phyloP scores from a whole-genome alignment of 2,888 invertebrate genomes.

The Melieria omissa region DNA sequence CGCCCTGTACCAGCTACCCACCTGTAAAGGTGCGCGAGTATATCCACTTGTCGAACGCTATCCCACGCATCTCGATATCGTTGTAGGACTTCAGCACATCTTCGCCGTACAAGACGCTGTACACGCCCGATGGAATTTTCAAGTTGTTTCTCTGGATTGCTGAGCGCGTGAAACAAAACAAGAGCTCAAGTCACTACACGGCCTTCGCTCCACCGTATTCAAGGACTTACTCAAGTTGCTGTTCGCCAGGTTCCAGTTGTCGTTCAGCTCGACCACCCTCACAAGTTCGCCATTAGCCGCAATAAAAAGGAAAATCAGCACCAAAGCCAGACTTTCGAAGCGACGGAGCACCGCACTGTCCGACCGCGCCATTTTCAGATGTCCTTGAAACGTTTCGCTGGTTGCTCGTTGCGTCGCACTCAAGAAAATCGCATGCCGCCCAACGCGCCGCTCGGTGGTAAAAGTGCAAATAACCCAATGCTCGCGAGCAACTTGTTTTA shows the following conservation, averaged over 20 bases:
- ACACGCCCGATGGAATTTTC: slow-evolving; percentile 63
- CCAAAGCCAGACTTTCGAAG: no score
- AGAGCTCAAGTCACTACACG: neutral
- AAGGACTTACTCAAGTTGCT: slow-evolving; percentile 18
- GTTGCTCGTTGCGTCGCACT: no score
- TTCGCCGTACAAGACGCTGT: slow-evolving; percentile 55
- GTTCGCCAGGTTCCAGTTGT: slow-evolving; percentile 21
- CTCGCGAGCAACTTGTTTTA: no score
- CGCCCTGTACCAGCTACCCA: slow-evolving; percentile 58
- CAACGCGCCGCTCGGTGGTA: no score
- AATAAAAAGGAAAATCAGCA: no score
- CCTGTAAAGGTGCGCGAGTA: slow-evolving; percentile 77
- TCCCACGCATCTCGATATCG: slow-evolving; percentile 85
- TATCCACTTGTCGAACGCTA: slow-evolving; percentile 83
- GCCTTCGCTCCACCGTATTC: neutral
- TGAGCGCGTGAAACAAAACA: slow-evolving; percentile 1
- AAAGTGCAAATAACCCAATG: no score
- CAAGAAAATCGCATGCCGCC: no score
- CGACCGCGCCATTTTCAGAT: no score
- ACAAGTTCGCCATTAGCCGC: neutral
- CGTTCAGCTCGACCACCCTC: slow-evolving; percentile 15
- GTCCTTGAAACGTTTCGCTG: no score
- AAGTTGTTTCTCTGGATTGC: slow-evolving; percentile 45
- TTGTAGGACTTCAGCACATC: slow-evolving; percentile 74
- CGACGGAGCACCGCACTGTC: no score